phyloP scores from a whole-genome alignment of 2,797 vertebrate species.

The Bradypodion pumilum region DNA sequence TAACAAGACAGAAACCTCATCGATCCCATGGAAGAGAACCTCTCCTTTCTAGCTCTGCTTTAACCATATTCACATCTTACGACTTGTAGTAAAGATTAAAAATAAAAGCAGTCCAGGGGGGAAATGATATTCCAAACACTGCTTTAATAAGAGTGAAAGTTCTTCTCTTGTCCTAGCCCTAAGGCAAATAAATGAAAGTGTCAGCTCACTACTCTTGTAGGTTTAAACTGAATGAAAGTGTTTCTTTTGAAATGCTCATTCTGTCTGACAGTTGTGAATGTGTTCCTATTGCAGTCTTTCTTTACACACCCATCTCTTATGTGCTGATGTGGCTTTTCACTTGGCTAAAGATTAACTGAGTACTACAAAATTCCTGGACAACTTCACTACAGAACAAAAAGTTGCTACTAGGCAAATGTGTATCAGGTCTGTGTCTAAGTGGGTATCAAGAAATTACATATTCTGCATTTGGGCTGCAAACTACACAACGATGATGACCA shows the following conservation, averaged over 20 bases:
- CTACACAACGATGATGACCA: neutral
- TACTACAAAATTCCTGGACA: conserved; percentile 61
- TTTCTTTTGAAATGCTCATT: conserved; percentile 76
- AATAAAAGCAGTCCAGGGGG: conserved; percentile 47
- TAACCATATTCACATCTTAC: conserved; percentile 38
- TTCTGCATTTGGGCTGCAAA: neutral
- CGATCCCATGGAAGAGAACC: neutral
- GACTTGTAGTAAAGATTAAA: conserved; percentile 27
- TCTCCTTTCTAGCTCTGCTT: conserved; percentile 30
- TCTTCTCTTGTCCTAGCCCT: conserved; percentile 58
- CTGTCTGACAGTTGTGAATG: conserved; percentile 73
- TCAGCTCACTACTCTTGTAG: conserved; percentile 72
- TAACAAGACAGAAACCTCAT: conserved; percentile 3
- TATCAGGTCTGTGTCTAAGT: conserved; percentile 20
- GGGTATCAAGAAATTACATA: conserved; percentile 54
- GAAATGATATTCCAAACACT: conserved; percentile 54
- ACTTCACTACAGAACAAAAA: conserved; percentile 56
- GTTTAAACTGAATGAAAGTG: conserved; percentile 76
- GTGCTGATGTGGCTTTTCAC: conserved; percentile 73
- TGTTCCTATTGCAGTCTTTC: conserved; percentile 68
- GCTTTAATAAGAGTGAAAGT: conserved; percentile 64
- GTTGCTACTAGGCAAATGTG: conserved; percentile 52
- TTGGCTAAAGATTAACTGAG: conserved; percentile 77
- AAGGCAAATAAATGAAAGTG: conserved; percentile 74
- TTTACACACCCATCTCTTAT: conserved; percentile 66